Base-by-base conservation (phyloP, 2,888 invertebrate genomes). In the Eubasilissa splendida region DNA sequence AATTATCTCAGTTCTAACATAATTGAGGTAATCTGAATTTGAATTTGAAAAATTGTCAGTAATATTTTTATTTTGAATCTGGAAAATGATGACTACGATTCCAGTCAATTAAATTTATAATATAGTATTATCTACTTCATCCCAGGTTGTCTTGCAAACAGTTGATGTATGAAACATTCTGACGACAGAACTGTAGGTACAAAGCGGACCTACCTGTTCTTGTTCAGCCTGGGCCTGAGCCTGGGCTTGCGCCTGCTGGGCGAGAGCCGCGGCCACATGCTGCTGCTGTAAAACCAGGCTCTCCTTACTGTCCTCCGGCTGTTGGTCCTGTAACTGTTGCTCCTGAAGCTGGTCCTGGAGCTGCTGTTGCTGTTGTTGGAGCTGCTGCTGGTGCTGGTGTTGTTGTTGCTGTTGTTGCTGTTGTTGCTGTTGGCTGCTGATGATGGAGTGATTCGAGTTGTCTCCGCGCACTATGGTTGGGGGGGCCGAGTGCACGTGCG, bases 401-500 rank as follows among this genome's bases (percentile, higher is more conserved):
- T 89, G 89, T 86, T 90, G 90, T 42, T 90, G 90, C 85, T 90
- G 90, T 81, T 90, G 90, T 86, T 91, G 90, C 85, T 90, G 89
- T 83, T 89, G 89, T 80, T 88, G 90, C 74, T 86, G 86, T 66
- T 85, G 85, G 50, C 84, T 84, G 73, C 86, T 86, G 85, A 89
- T 87, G 85, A 89, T 88, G 84, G 88, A 87, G 85, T 89, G 91
- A 85, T 86, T 88, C 75, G 90, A 88, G 70, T 63, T 71, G 65
- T 66, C 68, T 53, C 89, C 87, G 83, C 91, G 88, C 85, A 89
- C 85, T 86, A 90, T 88, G 84, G 90, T 87, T 79, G 90, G 89
- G 86, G 89, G 88, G 81, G 90, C 90, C 81, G 89, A 85, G 86
- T 90, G 90, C 76, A 90, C 85, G 85, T 91, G 90, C 80, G 88